phyloP scores from a whole-genome alignment of 2,888 invertebrate genomes.

The Ashinkailepas kermadecensis region DNA sequence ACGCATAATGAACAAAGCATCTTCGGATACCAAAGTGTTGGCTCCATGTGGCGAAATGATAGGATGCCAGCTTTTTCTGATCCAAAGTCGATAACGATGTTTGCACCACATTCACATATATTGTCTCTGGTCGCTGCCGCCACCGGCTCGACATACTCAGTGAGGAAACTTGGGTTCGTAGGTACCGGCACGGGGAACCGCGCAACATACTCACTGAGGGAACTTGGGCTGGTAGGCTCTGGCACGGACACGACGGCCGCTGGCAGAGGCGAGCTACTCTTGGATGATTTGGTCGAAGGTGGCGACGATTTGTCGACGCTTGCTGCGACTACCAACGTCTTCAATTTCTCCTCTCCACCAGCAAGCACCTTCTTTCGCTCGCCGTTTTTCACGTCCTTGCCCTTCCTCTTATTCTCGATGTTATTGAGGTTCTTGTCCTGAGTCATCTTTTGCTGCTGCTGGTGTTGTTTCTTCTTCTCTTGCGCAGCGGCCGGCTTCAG shows the following conservation, averaged over 20 bases:
- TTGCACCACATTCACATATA: too few species aligned
- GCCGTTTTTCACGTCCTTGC: neutral
- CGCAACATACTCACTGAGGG: neutral
- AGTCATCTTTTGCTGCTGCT: neutral
- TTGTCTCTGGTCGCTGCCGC: too few species aligned
- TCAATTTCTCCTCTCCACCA: neutral
- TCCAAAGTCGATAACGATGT: too few species aligned
- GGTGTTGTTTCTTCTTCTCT: neutral
- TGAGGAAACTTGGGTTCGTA: too few species aligned
- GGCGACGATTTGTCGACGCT: neutral
- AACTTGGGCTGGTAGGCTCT: neutral
- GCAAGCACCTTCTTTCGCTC: neutral
- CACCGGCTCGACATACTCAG: too few species aligned
- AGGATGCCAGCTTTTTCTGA: too few species aligned
- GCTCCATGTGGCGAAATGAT: too few species aligned
- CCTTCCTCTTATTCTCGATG: neutral
- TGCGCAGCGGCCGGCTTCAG: neutral
- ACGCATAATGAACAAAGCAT: too few species aligned
- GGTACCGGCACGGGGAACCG: too few species aligned
- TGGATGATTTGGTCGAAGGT: conserved; percentile 2
- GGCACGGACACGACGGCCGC: neutral
- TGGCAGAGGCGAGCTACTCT: neutral
- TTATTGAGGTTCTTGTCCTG: conserved; percentile 8
- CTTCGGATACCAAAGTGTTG: too few species aligned
- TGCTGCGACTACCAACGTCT: neutral